These are phyloP conservation scores for Tetramorium parvispinum DNA, from an alignment of 1,140 invertebrate genomes.

Conservation along the genomic window DNA sequence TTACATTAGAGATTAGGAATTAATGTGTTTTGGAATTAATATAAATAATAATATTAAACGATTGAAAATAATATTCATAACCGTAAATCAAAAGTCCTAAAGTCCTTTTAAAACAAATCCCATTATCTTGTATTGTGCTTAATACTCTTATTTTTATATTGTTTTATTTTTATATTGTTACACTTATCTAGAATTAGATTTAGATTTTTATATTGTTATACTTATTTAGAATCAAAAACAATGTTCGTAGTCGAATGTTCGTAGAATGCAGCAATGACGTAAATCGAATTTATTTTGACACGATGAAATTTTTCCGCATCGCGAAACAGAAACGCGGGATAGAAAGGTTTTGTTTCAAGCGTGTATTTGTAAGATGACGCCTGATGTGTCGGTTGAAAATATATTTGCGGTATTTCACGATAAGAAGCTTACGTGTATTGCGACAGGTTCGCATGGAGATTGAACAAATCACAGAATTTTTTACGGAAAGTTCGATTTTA, in stretches of 20 bases:
- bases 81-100: background rate
- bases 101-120: background rate
- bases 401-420: conserved; percentile 33
- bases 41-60: background rate
- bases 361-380: conserved; percentile 7
- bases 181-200: background rate
- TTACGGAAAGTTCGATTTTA: conserved; percentile 10
- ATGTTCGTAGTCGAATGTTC: background rate
- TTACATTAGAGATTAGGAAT: background rate
- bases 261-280: conserved; percentile 7
- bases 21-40: background rate
- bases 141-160: background rate
- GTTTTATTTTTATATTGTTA: background rate
- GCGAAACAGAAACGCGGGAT: background rate
- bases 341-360: conserved; percentile 35
- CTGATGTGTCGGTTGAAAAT: conserved; percentile 6
- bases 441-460: background rate
- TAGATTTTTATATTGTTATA: background rate
- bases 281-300: conserved; percentile 38
- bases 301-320: conserved; percentile 32
- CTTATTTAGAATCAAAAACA: background rate
- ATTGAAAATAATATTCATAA: background rate
- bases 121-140: background rate
- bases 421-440: conserved; percentile 41
- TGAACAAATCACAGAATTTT: conserved; percentile 27